These are phyloP conservation scores for Lacanobia oleracea DNA, from an alignment of 2,888 invertebrate species.

Conservation along the genomic window DNA sequence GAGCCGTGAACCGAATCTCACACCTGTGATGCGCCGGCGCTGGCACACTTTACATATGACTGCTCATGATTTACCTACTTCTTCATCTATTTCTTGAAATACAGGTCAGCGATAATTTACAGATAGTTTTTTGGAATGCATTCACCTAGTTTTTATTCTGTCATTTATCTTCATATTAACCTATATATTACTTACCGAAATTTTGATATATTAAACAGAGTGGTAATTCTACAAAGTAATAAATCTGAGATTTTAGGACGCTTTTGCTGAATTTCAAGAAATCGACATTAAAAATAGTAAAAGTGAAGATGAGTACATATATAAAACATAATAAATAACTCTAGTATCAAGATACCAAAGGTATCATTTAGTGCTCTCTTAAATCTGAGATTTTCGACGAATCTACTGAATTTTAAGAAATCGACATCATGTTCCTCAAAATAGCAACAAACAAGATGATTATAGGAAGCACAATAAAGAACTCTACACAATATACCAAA, in stretches of 20 bases:
- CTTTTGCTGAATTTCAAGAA: neutral
- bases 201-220: constrained; percentile 12
- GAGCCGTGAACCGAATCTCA: constrained; percentile 25
- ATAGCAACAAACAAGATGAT: neutral
- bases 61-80: constrained; percentile 20
- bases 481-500: too few relatives aligned
- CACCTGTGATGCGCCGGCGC: constrained; percentile 41
- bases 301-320: neutral
- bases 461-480: too few relatives aligned
- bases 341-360: too few relatives aligned
- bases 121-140: constrained; percentile 6
- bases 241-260: neutral
- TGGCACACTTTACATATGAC: constrained; percentile 12
- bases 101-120: constrained; percentile 30
- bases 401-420: neutral
- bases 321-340: too few relatives aligned
- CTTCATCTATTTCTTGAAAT: neutral
- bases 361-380: too few relatives aligned
- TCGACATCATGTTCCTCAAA: neutral
- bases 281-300: neutral
- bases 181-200: neutral
- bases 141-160: neutral
- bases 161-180: constrained; percentile 14
- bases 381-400: neutral
- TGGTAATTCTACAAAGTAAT: neutral